Evolutionary conservation across 2,888 invertebrate species (phyloP).

Genomic region (Hypomecis atomaria): DNA sequence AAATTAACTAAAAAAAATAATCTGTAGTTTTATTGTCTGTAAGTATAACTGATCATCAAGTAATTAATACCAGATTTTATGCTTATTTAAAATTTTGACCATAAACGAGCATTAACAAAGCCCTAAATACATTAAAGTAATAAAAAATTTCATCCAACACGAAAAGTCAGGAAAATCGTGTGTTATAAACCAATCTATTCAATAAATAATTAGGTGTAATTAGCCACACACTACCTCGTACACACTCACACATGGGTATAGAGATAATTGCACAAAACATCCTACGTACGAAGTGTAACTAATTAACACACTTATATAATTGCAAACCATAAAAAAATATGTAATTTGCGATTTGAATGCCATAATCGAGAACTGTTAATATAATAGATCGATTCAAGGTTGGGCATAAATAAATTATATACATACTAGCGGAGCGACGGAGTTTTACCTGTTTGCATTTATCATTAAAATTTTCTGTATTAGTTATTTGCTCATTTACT

Average conservation of each 20-base stretch:
- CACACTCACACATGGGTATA: constrained; percentile 28
- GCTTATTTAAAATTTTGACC: background rate
- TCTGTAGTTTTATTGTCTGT: too few species aligned
- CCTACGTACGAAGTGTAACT: constrained; percentile 43
- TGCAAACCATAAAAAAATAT: constrained; percentile 59
- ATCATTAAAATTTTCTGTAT: background rate
- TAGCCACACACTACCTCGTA: constrained; percentile 33
- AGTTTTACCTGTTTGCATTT: background rate
- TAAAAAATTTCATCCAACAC: constrained; percentile 11
- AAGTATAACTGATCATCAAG: background rate
- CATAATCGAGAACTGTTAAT: constrained; percentile 71
- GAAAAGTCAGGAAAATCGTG: constrained; percentile 29
- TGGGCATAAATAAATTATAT: constrained; percentile 60
- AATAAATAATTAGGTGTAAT: constrained; percentile 45
- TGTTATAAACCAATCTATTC: constrained; percentile 35
- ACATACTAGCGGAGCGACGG: background rate
- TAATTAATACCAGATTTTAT: background rate
- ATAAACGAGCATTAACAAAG: background rate
- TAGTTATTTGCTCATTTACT: background rate
- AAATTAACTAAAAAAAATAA: too few species aligned
- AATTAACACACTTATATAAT: constrained; percentile 58
- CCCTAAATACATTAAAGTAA: constrained; percentile 4
- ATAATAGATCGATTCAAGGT: constrained; percentile 61
- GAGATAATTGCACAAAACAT: constrained; percentile 45
- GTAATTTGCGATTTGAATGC: constrained; percentile 68